phyloP scores from a whole-genome alignment of 2,797 vertebrate genomes.

The Pipistrellus pygmaeus region DNA sequence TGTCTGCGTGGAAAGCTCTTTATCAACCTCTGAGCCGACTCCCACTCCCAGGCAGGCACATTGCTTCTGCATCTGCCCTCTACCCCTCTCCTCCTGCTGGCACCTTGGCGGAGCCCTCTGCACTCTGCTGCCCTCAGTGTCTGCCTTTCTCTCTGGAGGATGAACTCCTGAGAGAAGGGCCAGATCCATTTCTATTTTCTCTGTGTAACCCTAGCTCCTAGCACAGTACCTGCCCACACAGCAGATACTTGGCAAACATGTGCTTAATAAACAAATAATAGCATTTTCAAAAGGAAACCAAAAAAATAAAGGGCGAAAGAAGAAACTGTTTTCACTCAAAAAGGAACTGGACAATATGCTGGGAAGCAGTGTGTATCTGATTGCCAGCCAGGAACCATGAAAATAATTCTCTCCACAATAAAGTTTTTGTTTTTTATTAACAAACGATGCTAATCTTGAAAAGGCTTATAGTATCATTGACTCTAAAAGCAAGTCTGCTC shows the following conservation, averaged over 20 bases:
- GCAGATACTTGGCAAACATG: not conserved
- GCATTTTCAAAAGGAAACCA: conserved; percentile 8
- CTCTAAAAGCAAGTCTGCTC: conserved; percentile 2
- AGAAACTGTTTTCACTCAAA: not conserved
- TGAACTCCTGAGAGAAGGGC: conserved; percentile 36
- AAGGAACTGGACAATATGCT: not conserved
- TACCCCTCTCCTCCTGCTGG: not conserved
- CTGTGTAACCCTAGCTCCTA: not conserved
- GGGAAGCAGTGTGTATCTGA: not conserved
- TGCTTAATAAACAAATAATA: conserved; percentile 5
- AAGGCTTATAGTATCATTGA: not conserved
- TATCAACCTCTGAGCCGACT: not conserved
- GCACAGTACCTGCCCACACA: not conserved
- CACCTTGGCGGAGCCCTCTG: not conserved
- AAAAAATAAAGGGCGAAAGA: not conserved
- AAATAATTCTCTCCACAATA: not conserved
- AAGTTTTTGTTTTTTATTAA: not conserved
- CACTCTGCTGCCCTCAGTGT: not conserved
- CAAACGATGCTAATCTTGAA: not conserved
- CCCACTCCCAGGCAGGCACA: fast-evolving
- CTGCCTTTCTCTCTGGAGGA: not conserved
- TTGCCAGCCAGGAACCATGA: not conserved
- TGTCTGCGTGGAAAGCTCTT: not conserved
- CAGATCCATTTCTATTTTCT: conserved; percentile 40
- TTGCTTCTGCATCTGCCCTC: not conserved